Conservation (phyloP, 2,113 vertebrate species). For the Dicaeum eximium region DNA sequence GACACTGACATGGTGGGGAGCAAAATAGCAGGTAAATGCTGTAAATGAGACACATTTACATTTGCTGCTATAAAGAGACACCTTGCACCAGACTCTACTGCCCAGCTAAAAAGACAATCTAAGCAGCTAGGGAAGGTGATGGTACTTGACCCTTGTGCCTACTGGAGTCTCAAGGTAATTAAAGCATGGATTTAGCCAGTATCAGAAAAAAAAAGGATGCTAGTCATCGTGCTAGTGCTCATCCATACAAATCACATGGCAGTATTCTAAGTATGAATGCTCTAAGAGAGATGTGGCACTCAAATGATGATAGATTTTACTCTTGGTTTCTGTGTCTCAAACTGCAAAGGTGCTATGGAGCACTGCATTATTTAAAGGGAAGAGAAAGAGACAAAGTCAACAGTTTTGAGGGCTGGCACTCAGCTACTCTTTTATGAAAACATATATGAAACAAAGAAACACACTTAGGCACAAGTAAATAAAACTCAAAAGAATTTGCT, state of each 20-base stretch:
- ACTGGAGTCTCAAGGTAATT: not conserved
- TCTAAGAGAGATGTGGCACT: not conserved
- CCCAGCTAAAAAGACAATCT: not conserved
- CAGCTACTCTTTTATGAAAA: conserved; percentile 16
- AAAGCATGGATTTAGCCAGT: not conserved
- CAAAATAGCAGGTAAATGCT: not conserved
- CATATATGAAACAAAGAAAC: not conserved
- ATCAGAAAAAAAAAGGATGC: not conserved
- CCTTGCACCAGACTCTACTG: not conserved
- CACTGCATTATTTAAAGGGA: not conserved
- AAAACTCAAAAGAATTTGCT: conserved; percentile 29
- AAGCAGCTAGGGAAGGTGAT: not conserved
- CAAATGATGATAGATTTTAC: not conserved
- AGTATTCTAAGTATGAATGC: not conserved
- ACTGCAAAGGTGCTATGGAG: not conserved
- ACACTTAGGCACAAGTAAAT: conserved; percentile 17
- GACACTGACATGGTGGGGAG: not conserved
- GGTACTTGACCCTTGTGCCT: not conserved
- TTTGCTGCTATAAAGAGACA: not conserved
- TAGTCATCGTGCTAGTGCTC: not conserved
- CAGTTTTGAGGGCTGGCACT: not conserved
- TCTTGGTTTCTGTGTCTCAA: not conserved
- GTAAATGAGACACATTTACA: not conserved
- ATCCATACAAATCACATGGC: not conserved
- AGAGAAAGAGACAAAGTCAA: not conserved